Evolutionary conservation across 2,797 vertebrate genomes (phyloP), one percentile per base, ranked within the genome.

Genomic region (Halcyon leucocephala): DNA sequence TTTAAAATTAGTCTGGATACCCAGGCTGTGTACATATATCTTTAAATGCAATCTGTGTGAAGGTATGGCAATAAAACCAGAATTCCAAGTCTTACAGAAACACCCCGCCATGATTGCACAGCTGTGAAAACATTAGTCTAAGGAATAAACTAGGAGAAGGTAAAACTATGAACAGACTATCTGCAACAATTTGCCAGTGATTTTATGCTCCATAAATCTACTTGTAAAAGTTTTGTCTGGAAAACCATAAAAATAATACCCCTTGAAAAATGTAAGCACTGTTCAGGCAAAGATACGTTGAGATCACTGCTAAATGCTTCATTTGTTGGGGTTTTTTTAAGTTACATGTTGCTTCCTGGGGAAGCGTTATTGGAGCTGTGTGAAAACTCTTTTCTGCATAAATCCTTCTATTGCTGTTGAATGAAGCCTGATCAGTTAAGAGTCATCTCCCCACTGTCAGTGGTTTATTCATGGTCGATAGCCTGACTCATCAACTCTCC

Each of bases 61-160:
- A 80, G 26, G 65, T 78, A 91, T 4, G 5, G 93, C 79, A 93
- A 73, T 89, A 78, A 93, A 96, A 95, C 9, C 52, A 87, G 54
- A 87, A 76, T 83, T 92, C 81, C 62, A 82, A 88, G 88, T 76
- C 67, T 72, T 80, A 73, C 49, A 91, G 70, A 92, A 96, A 90
- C 93, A 88, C 49, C 42, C 31, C 25, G 61, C 49, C 73, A 82
- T 10, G 60, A 89, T 2, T 83, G 74, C 79, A 83, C 85, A 95
- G 92, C 92, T 95, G 93, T 91, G 93, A 94, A 94, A 95, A 97
- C 77, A 92, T 93, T 71, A 92, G 66, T 61, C 52, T 69, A 90
- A 86, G 70, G 81, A 96, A 96, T 86, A 95, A 94, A 80, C 39
- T 21, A 82, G 35, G 46, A 86, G 71, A 94, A 92, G 62, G 51